Conservation (phyloP, 2,888 invertebrate genomes). For the Halictus quadricinctus region DNA sequence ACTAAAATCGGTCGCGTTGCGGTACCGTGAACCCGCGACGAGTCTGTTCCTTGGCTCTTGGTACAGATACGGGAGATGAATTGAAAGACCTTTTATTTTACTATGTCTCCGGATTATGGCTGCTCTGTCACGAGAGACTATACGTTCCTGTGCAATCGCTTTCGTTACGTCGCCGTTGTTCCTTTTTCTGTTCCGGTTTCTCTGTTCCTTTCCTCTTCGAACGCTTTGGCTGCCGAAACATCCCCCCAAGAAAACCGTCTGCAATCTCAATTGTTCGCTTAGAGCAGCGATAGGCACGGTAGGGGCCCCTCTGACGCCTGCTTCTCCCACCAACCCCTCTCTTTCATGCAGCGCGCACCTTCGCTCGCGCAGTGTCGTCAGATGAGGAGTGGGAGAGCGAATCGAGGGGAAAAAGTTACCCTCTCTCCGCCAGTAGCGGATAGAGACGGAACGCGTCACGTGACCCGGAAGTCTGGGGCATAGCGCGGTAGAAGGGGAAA, state of each 20-base stretch:
- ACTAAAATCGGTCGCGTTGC: constrained; percentile 72
- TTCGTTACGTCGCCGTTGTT: constrained; percentile 35
- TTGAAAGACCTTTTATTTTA: constrained; percentile 52
- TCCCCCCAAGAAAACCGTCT: not conserved
- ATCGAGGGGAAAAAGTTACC: no score
- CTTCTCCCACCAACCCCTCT: no score
- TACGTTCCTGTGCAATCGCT: constrained; percentile 51
- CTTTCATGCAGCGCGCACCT: no score
- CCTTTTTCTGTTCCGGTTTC: constrained; percentile 7
- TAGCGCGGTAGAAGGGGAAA: no score
- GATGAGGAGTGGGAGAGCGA: no score
- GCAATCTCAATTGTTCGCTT: not conserved
- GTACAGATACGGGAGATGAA: constrained; percentile 51
- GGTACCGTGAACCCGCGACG: constrained; percentile 68
- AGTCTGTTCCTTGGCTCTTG: constrained; percentile 66
- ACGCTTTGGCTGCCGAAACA: not conserved
- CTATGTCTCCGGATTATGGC: constrained; percentile 40
- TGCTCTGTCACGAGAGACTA: constrained; percentile 20
- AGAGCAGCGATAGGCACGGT: no score
- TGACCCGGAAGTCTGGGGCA: no score
- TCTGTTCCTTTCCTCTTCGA: not conserved
- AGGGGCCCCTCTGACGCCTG: no score
- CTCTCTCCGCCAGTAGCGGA: no score
- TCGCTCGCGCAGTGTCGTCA: no score
- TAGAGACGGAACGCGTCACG: no score